Conservation (phyloP, 1,140 invertebrate species). For the Berghia stephanieae region DNA sequence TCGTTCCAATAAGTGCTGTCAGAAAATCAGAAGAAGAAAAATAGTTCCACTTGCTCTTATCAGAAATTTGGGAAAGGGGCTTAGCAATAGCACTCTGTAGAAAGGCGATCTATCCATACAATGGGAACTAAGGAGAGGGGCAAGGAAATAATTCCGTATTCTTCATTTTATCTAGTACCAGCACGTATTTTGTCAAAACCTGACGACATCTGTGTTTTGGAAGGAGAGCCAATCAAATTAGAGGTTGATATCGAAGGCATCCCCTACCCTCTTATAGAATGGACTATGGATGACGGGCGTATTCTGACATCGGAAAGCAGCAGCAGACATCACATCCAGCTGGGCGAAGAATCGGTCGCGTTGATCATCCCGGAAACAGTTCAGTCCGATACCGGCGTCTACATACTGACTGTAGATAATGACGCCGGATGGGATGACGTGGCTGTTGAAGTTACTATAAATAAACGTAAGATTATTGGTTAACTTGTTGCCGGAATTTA, state of each 20-base stretch:
- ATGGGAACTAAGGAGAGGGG: too few relatives aligned
- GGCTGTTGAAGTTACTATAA: constrained; percentile 38
- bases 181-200: constrained; percentile 39
- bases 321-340: constrained; percentile 35
- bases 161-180: constrained; percentile 40
- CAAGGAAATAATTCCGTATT: too few relatives aligned
- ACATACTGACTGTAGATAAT: constrained; percentile 87
- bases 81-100: too few relatives aligned
- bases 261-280: constrained; percentile 48
- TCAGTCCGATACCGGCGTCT: constrained; percentile 47
- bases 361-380: constrained; percentile 47
- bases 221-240: constrained; percentile 63
- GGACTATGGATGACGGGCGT: constrained; percentile 41
- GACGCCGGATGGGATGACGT: constrained; percentile 75
- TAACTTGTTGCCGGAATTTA: too few relatives aligned
- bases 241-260: constrained; percentile 52
- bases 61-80: too few relatives aligned
- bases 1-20: too few relatives aligned
- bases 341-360: constrained; percentile 61
- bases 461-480: constrained; percentile 25
- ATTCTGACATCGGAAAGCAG: constrained; percentile 74
- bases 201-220: constrained; percentile 66
- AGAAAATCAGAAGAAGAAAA: too few relatives aligned
- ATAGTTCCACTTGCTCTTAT: too few relatives aligned
- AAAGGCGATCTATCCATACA: too few relatives aligned